Evolutionary conservation across 1,140 invertebrate species (phyloP).

Genomic region (Pinna nobilis): DNA sequence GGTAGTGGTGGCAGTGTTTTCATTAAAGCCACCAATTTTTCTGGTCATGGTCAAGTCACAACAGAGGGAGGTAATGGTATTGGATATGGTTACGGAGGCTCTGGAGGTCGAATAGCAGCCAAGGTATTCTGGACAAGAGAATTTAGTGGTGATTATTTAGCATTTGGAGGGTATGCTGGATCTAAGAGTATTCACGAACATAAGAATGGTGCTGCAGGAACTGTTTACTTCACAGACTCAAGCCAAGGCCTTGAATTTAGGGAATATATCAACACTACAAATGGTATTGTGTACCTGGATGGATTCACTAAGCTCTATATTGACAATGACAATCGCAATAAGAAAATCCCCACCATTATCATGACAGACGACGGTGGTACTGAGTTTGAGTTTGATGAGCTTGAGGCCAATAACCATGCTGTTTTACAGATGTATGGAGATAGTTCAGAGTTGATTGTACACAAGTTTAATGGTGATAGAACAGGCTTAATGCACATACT

Average conservation of each 20-base stretch:
- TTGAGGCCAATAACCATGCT: slow-evolving; percentile 57
- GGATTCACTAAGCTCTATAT: slow-evolving; percentile 53
- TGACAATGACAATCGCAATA: slow-evolving; percentile 65
- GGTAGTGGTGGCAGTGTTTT: slow-evolving; percentile 63
- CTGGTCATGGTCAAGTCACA: slow-evolving; percentile 57
- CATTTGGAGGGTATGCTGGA: slow-evolving; percentile 56
- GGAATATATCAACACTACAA: slow-evolving; percentile 43
- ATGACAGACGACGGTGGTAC: slow-evolving; percentile 45
- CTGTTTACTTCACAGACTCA: slow-evolving; percentile 57
- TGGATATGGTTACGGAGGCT: slow-evolving; percentile 52
- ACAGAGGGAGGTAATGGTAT: slow-evolving; percentile 52
- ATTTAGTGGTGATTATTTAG: slow-evolving; percentile 51
- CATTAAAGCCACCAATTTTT: slow-evolving; percentile 56
- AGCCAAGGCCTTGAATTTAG: slow-evolving; percentile 41
- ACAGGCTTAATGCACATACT: slow-evolving; percentile 60
- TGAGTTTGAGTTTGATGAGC: slow-evolving; percentile 56
- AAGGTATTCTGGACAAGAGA: slow-evolving; percentile 55
- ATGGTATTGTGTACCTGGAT: slow-evolving; percentile 46
- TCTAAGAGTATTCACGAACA: slow-evolving; percentile 31
- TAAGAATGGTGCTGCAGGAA: slow-evolving; percentile 59
- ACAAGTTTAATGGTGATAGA: slow-evolving; percentile 63
- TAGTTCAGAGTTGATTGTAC: slow-evolving; percentile 55
- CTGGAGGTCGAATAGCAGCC: slow-evolving; percentile 58
- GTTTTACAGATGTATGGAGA: slow-evolving; percentile 55
- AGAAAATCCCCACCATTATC: slow-evolving; percentile 54